Evolutionary conservation across 2,888 invertebrate species (phyloP).

Genomic region (Phyto melanocephala): DNA sequence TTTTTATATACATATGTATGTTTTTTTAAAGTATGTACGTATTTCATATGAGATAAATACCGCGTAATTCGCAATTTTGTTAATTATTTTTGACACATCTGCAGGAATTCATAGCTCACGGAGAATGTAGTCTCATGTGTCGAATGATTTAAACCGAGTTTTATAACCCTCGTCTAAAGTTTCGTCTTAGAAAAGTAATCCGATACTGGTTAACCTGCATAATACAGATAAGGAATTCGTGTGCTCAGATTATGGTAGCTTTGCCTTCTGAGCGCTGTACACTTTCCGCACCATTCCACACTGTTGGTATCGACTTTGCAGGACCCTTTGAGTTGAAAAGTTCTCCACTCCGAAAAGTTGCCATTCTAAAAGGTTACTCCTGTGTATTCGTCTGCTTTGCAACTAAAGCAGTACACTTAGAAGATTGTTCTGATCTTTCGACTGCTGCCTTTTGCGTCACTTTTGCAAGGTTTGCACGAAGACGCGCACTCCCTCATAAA

Average conservation of each 20-base stretch:
- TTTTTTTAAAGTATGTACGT: too few species aligned
- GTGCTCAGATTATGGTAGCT: too few species aligned
- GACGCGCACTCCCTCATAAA: conserved; percentile 13
- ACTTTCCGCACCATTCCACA: background rate
- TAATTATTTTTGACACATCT: too few species aligned
- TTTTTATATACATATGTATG: too few species aligned
- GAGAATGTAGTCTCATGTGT: conserved; percentile 3
- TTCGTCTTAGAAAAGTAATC: background rate
- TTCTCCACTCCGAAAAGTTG: background rate
- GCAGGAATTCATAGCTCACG: background rate
- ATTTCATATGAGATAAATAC: too few species aligned
- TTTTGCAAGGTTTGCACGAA: conserved; percentile 7
- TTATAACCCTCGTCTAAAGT: background rate
- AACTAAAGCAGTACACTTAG: background rate
- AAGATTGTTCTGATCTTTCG: conserved; percentile 8
- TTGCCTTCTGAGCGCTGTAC: background rate
- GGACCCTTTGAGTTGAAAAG: conserved; percentile 2
- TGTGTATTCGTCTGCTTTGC: too few species aligned
- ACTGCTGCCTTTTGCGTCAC: background rate
- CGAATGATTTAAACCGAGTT: conserved; percentile 6
- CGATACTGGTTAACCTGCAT: conserved; percentile 10
- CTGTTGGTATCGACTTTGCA: too few species aligned
- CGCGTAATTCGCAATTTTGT: conserved; percentile 6
- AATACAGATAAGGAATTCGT: background rate
- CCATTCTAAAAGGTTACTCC: background rate